These are phyloP conservation scores for Phataginus tetradactyla DNA, from an alignment of 2,797 vertebrate species.

Conservation along the genomic window DNA sequence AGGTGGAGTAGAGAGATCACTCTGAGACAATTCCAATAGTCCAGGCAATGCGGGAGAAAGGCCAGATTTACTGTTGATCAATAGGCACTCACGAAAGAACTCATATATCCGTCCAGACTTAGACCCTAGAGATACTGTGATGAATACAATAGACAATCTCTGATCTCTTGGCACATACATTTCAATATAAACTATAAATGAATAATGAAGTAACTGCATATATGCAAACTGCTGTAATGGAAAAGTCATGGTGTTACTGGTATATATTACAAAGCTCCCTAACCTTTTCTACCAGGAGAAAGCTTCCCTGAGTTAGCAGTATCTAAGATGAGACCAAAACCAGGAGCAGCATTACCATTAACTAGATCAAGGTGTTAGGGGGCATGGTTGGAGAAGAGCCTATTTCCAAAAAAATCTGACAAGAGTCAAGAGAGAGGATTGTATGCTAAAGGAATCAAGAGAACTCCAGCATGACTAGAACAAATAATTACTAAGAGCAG, in stretches of 20 bases:
- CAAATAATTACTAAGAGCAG: not conserved
- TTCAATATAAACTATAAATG: not conserved
- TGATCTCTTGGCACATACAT: not conserved
- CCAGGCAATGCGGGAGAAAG: not conserved
- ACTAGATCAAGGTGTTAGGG: not conserved
- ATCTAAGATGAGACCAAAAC: not conserved
- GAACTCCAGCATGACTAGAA: not conserved
- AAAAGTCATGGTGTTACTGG: not conserved
- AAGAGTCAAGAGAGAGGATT: not conserved
- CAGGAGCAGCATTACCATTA: not conserved
- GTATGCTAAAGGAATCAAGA: not conserved
- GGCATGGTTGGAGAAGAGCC: not conserved
- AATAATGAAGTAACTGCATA: not conserved
- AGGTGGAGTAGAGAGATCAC: not conserved
- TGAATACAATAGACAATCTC: not conserved
- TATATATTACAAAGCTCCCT: not conserved
- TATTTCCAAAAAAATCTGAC: not conserved
- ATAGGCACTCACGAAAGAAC: not conserved
- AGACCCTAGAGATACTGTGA: not conserved
- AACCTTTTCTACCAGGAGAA: not conserved
- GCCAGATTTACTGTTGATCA: not conserved
- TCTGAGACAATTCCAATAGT: not conserved
- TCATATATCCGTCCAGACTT: not conserved
- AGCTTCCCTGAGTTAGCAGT: too few relatives aligned
- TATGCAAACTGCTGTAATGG: not conserved